Conservation (phyloP, 2,888 invertebrate species). For the Iselma pallidipennis region DNA sequence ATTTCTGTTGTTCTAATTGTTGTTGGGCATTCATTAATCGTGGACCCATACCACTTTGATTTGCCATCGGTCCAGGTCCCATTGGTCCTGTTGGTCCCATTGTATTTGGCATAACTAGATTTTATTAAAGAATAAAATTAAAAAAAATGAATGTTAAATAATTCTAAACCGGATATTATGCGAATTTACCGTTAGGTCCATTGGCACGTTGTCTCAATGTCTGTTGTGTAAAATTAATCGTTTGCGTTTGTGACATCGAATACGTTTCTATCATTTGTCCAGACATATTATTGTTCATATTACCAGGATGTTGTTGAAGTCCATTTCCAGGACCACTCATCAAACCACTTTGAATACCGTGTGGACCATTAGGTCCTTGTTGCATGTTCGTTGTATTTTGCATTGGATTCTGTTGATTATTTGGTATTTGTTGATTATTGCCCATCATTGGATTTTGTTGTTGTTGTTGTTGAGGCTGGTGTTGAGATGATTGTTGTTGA, state of each 20-base stretch:
- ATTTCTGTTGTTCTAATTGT: conserved; percentile 52
- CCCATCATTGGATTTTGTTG: conserved; percentile 30
- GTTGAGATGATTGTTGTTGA: conserved; percentile 22
- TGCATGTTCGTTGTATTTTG: conserved; percentile 31
- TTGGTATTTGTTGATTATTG: conserved; percentile 32
- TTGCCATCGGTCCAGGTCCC: conserved; percentile 27
- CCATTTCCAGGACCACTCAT: conserved; percentile 27
- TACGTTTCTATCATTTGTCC: conserved; percentile 60
- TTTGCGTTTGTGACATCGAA: conserved; percentile 81
- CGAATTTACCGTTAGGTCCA: conserved; percentile 45
- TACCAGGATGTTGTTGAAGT: conserved; percentile 32
- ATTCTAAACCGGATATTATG: too few relatives aligned
- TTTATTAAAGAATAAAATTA: conserved; percentile 5
- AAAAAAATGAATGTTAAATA: too few relatives aligned
- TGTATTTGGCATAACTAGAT: conserved; percentile 26
- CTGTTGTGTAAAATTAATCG: conserved; percentile 83
- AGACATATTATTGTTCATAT: conserved; percentile 50
- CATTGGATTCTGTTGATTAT: conserved; percentile 11
- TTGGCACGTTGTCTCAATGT: conserved; percentile 63
- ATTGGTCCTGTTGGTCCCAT: conserved; percentile 34
- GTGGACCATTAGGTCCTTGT: conserved; percentile 9
- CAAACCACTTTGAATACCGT: conserved; percentile 19
- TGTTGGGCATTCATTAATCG: conserved; percentile 43
- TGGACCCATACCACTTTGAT: conserved; percentile 42
- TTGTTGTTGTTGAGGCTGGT: conserved; percentile 18